Conservation (phyloP, 2,113 vertebrate genomes). For the Epinephelus moara region DNA sequence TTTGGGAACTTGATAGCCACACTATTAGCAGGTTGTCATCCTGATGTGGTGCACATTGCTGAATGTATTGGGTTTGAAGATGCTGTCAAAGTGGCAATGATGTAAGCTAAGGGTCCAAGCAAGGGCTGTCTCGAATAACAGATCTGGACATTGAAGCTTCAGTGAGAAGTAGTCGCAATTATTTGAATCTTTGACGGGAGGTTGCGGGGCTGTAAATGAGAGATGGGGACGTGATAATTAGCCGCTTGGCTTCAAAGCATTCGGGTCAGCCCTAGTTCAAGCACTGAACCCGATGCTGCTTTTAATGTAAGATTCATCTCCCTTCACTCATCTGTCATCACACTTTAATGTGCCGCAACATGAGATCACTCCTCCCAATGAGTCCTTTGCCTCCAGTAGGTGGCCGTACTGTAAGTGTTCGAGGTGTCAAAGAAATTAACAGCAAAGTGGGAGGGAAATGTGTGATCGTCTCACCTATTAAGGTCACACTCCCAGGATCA, state of each 20-base stretch:
- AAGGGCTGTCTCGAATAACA: too few species aligned
- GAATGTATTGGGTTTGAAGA: constrained; percentile 28
- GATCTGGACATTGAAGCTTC: too few species aligned
- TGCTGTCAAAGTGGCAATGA: constrained; percentile 20
- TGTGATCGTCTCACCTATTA: constrained; percentile 47
- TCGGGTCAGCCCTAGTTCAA: neutral
- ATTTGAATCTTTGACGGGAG: too few species aligned
- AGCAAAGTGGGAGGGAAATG: constrained; percentile 31
- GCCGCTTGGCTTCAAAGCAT: too few species aligned
- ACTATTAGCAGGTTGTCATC: constrained; percentile 36
- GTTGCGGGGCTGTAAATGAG: too few species aligned
- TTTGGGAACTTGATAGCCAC: constrained; percentile 11
- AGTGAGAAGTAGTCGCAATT: too few species aligned
- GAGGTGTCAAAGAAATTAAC: constrained; percentile 53
- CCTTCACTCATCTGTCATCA: constrained; percentile 52
- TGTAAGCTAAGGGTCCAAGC: constrained; percentile 10
- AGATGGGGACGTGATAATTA: too few species aligned
- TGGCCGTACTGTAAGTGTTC: constrained; percentile 13
- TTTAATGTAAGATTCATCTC: constrained; percentile 48
- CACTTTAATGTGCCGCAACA: constrained; percentile 63
- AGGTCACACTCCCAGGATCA: constrained; percentile 44
- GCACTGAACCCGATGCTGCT: constrained; percentile 19
- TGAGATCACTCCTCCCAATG: constrained; percentile 46
- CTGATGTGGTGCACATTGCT: constrained; percentile 10
- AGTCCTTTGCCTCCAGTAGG: constrained; percentile 7